Conservation (phyloP, 2,113 vertebrate genomes). For the Lota lota region DNA sequence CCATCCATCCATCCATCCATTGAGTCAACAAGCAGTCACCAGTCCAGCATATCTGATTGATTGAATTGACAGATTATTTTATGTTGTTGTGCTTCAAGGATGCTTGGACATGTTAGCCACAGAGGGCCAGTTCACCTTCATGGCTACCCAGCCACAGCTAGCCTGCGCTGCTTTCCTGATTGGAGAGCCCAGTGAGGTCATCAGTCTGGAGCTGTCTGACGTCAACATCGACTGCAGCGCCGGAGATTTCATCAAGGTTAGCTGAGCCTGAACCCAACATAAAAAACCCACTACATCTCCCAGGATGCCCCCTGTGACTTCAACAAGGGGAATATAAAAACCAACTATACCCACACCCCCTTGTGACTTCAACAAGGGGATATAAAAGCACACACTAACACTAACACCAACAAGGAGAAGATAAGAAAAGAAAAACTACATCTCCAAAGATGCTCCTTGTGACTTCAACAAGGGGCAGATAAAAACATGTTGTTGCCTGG, state of each 20-base stretch:
- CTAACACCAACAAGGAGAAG: too few relatives aligned
- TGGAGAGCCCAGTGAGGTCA: conserved; percentile 64
- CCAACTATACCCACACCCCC: too few relatives aligned
- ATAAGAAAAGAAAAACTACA: too few relatives aligned
- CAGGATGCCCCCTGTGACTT: too few relatives aligned
- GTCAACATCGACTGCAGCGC: conserved; percentile 65
- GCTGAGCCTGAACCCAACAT: neutral
- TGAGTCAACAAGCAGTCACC: neutral
- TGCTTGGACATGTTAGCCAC: conserved; percentile 71
- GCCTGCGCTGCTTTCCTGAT: conserved; percentile 68
- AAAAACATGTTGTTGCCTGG: too few relatives aligned
- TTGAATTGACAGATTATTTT: neutral
- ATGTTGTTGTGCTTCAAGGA: conserved; percentile 37
- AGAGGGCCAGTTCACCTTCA: conserved; percentile 64
- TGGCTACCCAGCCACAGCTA: conserved; percentile 54
- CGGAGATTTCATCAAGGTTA: conserved; percentile 70
- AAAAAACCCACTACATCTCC: too few relatives aligned
- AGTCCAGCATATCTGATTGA: neutral
- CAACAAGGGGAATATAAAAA: too few relatives aligned
- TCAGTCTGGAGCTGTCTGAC: conserved; percentile 65
- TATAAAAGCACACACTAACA: neutral
- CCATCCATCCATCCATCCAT: neutral
- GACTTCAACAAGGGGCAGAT: too few relatives aligned
- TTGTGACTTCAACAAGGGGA: neutral
- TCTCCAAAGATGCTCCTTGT: too few relatives aligned